phyloP scores from a whole-genome alignment of 2,888 invertebrate genomes.

The Corbicula japonica region DNA sequence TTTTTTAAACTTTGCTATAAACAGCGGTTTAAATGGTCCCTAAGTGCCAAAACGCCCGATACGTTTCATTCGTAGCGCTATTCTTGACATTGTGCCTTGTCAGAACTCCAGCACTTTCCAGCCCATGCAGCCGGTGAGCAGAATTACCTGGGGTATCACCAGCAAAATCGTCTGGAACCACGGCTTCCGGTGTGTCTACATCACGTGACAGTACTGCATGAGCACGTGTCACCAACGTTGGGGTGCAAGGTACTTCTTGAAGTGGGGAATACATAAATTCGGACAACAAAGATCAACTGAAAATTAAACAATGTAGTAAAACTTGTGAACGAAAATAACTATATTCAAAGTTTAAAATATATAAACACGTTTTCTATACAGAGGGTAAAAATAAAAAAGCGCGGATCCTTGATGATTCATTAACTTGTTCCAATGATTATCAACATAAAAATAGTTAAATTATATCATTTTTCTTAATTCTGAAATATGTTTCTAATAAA shows the following conservation, averaged over 20 bases:
- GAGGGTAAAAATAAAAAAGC: not conserved
- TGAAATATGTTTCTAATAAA: too few species aligned
- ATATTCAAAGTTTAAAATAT: not conserved
- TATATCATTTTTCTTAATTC: too few species aligned
- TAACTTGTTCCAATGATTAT: too few species aligned
- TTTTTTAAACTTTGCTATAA: not conserved
- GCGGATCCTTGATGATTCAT: too few species aligned
- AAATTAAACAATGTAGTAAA: not conserved
- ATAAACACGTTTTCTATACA: not conserved
- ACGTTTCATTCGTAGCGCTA: not conserved
- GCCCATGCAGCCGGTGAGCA: constrained; percentile 3
- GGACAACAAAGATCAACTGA: not conserved
- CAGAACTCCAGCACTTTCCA: not conserved
- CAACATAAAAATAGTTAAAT: too few species aligned
- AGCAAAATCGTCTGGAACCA: constrained; percentile 18
- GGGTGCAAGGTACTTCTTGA: constrained; percentile 49
- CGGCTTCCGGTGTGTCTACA: constrained; percentile 24
- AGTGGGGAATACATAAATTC: constrained; percentile 34
- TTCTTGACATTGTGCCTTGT: not conserved
- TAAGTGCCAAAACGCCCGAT: not conserved
- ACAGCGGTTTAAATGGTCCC: not conserved
- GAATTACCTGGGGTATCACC: not conserved
- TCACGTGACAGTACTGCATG: not conserved
- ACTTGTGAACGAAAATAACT: not conserved
- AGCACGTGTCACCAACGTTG: constrained; percentile 3